Evolutionary conservation across 2,888 invertebrate species (phyloP).

Genomic region (Cheilosia scutellata): DNA sequence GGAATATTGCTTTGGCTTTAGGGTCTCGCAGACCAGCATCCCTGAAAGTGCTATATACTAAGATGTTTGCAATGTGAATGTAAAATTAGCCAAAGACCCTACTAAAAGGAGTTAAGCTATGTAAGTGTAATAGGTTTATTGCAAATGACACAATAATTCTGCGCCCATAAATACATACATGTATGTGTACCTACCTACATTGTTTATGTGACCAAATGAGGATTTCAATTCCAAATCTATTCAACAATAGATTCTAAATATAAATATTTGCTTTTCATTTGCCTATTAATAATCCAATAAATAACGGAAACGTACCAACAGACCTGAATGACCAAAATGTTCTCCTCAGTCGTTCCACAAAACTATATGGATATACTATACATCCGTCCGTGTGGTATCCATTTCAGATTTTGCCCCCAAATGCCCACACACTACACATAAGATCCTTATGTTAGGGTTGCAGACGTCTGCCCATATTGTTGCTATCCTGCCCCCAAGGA

Average conservation of each 20-base stretch:
- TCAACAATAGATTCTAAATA: slow-evolving; percentile 49
- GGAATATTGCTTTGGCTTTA: no score
- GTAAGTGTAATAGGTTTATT: no score
- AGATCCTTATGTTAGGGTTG: slow-evolving; percentile 37
- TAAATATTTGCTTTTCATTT: slow-evolving; percentile 63
- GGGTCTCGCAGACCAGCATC: no score
- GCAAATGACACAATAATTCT: no score
- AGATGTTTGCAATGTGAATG: no score
- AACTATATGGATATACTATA: not conserved
- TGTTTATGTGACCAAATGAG: no score
- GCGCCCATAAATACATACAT: no score
- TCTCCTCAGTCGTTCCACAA: slow-evolving; percentile 5
- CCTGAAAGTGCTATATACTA: no score
- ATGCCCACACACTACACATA: not conserved
- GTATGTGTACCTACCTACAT: no score
- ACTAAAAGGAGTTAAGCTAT: no score
- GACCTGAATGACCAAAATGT: slow-evolving; percentile 42
- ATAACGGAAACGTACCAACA: slow-evolving; percentile 35
- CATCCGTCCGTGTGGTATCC: slow-evolving; percentile 27
- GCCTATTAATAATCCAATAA: slow-evolving; percentile 62
- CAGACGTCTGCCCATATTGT: slow-evolving; percentile 63
- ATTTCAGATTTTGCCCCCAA: slow-evolving; percentile 21
- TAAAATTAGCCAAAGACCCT: no score
- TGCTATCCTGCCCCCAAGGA: slow-evolving; percentile 37
- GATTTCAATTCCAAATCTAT: not conserved